Percentiles rank a stretch among this genome's conserved stretches.
phyloP scores from a whole-genome alignment of 1,140 invertebrate genomes.

The Drosophila kepulauana region DNA sequence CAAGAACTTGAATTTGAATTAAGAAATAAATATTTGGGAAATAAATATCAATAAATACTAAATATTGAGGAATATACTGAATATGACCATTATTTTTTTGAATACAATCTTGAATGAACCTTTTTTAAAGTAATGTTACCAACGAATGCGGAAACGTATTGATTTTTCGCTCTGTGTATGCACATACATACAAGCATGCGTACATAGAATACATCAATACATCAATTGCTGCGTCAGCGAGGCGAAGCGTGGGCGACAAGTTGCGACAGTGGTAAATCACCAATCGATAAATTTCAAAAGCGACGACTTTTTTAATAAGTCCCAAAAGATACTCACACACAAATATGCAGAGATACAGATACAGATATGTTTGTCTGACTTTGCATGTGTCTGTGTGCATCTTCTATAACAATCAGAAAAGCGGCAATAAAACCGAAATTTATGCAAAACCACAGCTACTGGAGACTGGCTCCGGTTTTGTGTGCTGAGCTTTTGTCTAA shows the following conservation, averaged over 20 bases:
- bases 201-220: background rate
- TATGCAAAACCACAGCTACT: conserved; percentile 68
- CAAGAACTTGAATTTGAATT: no score
- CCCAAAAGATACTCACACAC: conserved; percentile 4
- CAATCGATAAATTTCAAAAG: conserved; percentile 59
- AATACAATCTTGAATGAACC: no score
- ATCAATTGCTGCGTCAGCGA: background rate
- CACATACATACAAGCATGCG: background rate
- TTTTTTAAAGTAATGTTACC: no score
- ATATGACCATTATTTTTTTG: no score
- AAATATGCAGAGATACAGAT: background rate
- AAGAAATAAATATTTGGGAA: no score
- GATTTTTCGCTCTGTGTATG: background rate
- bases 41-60: no score
- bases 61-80: no score
- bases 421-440: conserved; percentile 56
- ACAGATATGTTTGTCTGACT: background rate
- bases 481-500: conserved; percentile 19
- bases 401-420: conserved; percentile 39
- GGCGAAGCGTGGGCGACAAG: conserved; percentile 24
- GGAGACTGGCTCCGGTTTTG: conserved; percentile 52
- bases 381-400: background rate
- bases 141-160: no score
- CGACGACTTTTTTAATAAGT: conserved; percentile 41
- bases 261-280: conserved; percentile 47